These are phyloP conservation scores for Phlogophora meticulosa DNA, from an alignment of 2,888 invertebrate genomes.

Conservation along the genomic window DNA sequence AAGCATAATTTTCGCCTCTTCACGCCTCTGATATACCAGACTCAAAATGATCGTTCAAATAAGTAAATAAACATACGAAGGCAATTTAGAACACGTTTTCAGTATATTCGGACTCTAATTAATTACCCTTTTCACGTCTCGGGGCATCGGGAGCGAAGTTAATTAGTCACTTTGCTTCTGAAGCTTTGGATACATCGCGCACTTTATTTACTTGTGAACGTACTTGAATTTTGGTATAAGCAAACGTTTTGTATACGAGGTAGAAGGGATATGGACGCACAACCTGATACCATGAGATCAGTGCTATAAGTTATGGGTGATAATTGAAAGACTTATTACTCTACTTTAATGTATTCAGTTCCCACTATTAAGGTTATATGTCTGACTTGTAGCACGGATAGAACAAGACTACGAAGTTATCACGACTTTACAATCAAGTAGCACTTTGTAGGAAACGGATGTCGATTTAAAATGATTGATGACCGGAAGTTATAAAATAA, in stretches of 20 bases:
- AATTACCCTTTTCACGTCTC: constrained; percentile 51
- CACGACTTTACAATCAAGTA: too few relatives aligned
- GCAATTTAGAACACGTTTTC: constrained; percentile 35
- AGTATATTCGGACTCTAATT: constrained; percentile 42
- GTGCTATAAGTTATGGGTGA: too few relatives aligned
- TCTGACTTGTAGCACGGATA: too few relatives aligned
- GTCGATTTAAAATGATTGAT: too few relatives aligned
- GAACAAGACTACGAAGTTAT: too few relatives aligned
- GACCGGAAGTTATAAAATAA: too few relatives aligned
- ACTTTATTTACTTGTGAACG: constrained; percentile 18
- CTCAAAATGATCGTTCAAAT: constrained; percentile 9
- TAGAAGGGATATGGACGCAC: too few relatives aligned
- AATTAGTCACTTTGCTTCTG: constrained; percentile 45
- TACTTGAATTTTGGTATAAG: constrained; percentile 12
- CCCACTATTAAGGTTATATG: too few relatives aligned
- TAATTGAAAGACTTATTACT: too few relatives aligned
- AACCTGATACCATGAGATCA: too few relatives aligned
- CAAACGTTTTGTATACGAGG: neutral
- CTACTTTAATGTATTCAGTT: too few relatives aligned
- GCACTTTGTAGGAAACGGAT: too few relatives aligned
- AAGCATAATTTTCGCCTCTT: neutral
- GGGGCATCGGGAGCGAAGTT: constrained; percentile 27
- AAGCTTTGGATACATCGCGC: constrained; percentile 16
- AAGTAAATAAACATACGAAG: constrained; percentile 22
- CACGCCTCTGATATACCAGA: neutral